Evolutionary conservation across 2,113 vertebrate genomes (phyloP), one percentile per base, ranked within the genome.

Genomic region (Zonotrichia leucophrys): DNA sequence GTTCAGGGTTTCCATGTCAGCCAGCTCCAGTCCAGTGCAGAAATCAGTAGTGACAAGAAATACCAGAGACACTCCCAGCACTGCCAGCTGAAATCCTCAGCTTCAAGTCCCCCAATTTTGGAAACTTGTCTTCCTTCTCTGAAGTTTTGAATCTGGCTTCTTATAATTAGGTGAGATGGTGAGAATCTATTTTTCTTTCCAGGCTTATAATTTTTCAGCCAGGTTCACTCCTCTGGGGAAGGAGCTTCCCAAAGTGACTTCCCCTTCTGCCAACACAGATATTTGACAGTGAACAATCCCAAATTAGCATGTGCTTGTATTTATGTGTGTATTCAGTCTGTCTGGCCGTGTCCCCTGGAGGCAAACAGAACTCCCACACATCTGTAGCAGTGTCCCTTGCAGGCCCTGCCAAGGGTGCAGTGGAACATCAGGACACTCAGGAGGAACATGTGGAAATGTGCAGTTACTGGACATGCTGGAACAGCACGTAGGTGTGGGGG

Each of bases 101-200:
- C 24, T 91, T 47, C 8, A 55, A 84, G 49, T 47, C 35, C 15
- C 41, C 24, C 14, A 5, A 11, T 46, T 67, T 22, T 87, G 49
- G 41, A 77, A 89, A 68, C 27, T 42, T 30, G 2, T 8, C 78
- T 92, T 89, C 33, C 39, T 75, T 33, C 92, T 44, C 62, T 78
- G 13, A 67, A 52, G 80, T 47, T 47, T 93, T 92, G 56, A 83
- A 47, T 81, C 82, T 30, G 11, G 11, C 27, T 96, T 79, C 24
- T 8, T 82, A 37, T 87, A 79, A 82, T 77, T 89, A 94, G 60
- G 81, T 80, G 90, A 93, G 81, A 84, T 28, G 47, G n/a, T 83
- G 76, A 87, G 89, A 94, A 83, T 86, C 81, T 66, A 16, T 53
- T 88, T 92, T 86, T 62, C 39, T 75, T 85, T 76, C 86, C 73